phyloP scores from a whole-genome alignment of 2,888 invertebrate species.

The Choreutis nemorana region DNA sequence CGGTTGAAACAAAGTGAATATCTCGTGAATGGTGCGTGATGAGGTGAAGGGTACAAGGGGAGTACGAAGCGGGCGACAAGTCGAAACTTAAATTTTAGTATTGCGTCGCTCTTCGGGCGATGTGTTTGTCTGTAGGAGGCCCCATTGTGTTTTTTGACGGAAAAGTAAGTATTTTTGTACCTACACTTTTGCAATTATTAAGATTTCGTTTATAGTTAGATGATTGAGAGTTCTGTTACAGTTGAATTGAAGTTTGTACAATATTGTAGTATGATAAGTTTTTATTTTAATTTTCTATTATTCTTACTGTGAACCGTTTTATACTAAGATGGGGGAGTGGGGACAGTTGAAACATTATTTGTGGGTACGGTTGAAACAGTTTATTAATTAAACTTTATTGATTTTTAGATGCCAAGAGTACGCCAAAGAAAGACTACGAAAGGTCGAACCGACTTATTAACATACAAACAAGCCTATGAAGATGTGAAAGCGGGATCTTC shows the following conservation, averaged over 20 bases:
- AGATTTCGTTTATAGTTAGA: constrained; percentile 2
- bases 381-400: constrained; percentile 1
- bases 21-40: too few relatives aligned
- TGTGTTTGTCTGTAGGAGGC: neutral
- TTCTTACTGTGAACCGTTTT: neutral
- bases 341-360: constrained; percentile 2
- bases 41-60: too few relatives aligned
- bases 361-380: too few relatives aligned
- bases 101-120: too few relatives aligned
- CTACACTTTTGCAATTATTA: constrained; percentile 1
- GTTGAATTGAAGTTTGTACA: constrained; percentile 5
- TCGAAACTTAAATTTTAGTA: too few relatives aligned
- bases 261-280: constrained; percentile 3
- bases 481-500: constrained; percentile 8
- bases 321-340: neutral
- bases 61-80: too few relatives aligned
- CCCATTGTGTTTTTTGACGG: constrained; percentile 3
- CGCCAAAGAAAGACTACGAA: constrained; percentile 1
- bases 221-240: constrained; percentile 4
- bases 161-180: constrained; percentile 4
- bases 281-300: neutral
- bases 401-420: neutral
- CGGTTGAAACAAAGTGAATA: too few relatives aligned
- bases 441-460: neutral
- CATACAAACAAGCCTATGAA: constrained; percentile 1